A percentile compares a stretch with the other conserved stretches of the same genome.
Conservation (phyloP, 2,797 vertebrate species). For the Macropodus opercularis region DNA sequence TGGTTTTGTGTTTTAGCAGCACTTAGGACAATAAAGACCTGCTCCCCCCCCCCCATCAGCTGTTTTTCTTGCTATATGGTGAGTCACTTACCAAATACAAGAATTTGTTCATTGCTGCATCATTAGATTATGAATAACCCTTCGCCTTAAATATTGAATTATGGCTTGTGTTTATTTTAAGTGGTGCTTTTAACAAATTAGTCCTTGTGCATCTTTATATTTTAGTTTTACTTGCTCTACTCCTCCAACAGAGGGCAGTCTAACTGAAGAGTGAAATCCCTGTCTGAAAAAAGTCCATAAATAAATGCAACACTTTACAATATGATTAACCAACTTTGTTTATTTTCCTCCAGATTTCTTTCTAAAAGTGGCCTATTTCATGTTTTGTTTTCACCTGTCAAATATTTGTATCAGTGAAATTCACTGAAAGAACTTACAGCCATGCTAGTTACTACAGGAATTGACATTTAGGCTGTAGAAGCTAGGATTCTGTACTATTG, state of each 20-base stretch:
- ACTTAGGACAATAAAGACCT: conserved; percentile 62
- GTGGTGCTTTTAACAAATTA: too few relatives aligned
- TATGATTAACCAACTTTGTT: conserved; percentile 75
- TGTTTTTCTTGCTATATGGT: not conserved
- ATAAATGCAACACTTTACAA: conserved; percentile 63
- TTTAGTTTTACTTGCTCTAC: not conserved
- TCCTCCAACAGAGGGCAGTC: conserved; percentile 63
- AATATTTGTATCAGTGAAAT: conserved; percentile 67
- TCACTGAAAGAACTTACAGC: conserved; percentile 76
- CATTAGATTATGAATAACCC: too few relatives aligned
- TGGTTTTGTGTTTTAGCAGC: conserved; percentile 44
- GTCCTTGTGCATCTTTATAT: too few relatives aligned
- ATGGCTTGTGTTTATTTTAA: too few relatives aligned
- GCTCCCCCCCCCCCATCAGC: conserved; percentile 25
- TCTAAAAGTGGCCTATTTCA: conserved; percentile 84
- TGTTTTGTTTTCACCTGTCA: conserved; percentile 50
- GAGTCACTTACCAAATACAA: too few relatives aligned
- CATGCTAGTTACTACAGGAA: conserved; percentile 80
- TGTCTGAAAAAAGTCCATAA: not conserved
- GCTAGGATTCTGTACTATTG: conserved; percentile 67
- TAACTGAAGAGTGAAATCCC: not conserved
- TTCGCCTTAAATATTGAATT: too few relatives aligned
- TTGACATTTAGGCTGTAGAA: conserved; percentile 75
- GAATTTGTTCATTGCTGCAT: too few relatives aligned
- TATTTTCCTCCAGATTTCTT: conserved; percentile 81